These are phyloP conservation scores for Prochilodus magdalenae DNA, from an alignment of 2,113 vertebrate genomes.

Conservation along the genomic window DNA sequence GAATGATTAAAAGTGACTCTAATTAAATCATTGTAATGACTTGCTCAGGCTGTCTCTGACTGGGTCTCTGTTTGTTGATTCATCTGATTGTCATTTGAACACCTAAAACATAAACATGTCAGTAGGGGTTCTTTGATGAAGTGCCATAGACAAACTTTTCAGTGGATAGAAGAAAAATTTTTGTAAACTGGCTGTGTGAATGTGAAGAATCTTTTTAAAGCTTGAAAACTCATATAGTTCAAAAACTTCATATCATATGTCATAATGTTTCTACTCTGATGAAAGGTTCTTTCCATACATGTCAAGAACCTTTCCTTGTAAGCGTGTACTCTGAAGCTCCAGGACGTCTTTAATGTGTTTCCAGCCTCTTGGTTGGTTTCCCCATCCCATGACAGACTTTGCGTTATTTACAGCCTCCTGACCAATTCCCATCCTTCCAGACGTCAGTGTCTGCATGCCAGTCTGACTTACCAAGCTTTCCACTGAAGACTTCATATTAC, in stretches of 20 bases:
- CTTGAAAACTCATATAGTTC: no score
- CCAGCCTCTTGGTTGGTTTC: not conserved
- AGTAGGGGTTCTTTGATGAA: no score
- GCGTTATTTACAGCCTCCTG: conserved; percentile 28
- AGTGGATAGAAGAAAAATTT: no score
- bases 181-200: no score
- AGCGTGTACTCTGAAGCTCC: not conserved
- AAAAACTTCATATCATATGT: no score
- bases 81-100: not conserved
- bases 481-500: not conserved
- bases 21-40: not conserved
- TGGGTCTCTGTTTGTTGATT: not conserved
- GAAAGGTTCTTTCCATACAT: no score
- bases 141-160: no score
- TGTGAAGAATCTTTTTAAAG: no score
- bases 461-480: not conserved
- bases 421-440: conserved; percentile 36
- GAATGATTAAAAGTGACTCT: not conserved
- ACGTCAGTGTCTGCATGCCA: conserved; percentile 25
- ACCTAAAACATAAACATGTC: no score
- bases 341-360: not conserved
- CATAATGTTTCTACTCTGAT: no score
- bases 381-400: conserved; percentile 17
- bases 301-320: no score
- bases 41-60: no score